Evolutionary conservation across 2,113 vertebrate species (phyloP), one percentile per base, ranked within the genome.

Genomic region (Apus apus): DNA sequence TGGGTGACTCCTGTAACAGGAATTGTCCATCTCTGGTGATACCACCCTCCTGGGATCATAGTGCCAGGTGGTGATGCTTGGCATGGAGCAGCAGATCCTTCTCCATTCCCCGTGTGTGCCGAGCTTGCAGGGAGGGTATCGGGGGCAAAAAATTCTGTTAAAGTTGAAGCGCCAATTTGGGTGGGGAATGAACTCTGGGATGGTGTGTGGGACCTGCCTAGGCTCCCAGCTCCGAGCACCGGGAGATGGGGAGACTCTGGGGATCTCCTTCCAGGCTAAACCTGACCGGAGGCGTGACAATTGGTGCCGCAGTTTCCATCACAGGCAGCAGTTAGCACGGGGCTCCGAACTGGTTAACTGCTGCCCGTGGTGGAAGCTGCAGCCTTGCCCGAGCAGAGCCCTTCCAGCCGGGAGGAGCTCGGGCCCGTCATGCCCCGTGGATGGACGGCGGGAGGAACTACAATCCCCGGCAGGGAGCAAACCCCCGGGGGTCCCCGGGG

Each of bases 261-360:
- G 26, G 15, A 51, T 32, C 51, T 17, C 13, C 5, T 67, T 85
- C 25, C n/a, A 29, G 0, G 2, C 43, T 48, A 25, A 8, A 51
- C 34, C 60, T 5, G 64, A n/a, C n/a, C 57, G 27, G 7, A 17
- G 13, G 32, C 1, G 1, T 5, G 27, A 48, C 6, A 9, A 6
- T 17, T 11, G 34, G 25, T 1, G 50, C 74, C 65, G 14, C 40
- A 43, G 40, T 43, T 43, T 12, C 40, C 40, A 12, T 43, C 40
- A 43, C 40, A 43, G 40, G 40, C 40, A 43, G 40, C 40, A 43
- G 40, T 43, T 43, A 43, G 40, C 40, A 6, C 4, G 8, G 45
- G 65, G 94, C 79, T 78, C 51, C 2, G 77, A 94, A 93, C 89
- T 19, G 84, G 93, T 96, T 94, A 95, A 93, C 22, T 3, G 5